phyloP scores from a whole-genome alignment of 2,888 invertebrate species.

The Willowsia nigromaculata region DNA sequence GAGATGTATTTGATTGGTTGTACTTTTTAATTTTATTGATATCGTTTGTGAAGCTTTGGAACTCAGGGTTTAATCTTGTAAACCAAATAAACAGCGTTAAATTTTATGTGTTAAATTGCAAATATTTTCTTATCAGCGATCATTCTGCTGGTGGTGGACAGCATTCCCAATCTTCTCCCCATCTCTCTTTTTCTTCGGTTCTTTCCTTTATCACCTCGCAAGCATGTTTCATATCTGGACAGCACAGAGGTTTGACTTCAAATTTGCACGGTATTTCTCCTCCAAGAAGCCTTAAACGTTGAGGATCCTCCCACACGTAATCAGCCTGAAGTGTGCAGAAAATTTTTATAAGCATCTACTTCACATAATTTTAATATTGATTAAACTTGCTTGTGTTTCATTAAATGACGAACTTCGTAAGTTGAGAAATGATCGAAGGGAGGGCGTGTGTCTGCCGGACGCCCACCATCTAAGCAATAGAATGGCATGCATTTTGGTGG shows the following conservation, averaged over 20 bases:
- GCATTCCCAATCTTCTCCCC: constrained; percentile 78
- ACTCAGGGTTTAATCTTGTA: background rate
- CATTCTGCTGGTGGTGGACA: constrained; percentile 71
- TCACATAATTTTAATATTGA: too few species aligned
- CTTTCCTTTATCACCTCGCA: constrained; percentile 71
- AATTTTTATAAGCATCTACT: too few species aligned
- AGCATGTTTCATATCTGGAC: constrained; percentile 65
- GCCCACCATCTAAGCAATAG: constrained; percentile 76
- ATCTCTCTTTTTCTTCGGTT: constrained; percentile 78
- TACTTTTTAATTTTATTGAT: background rate
- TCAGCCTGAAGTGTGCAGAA: constrained; percentile 69
- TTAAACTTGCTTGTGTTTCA: too few species aligned
- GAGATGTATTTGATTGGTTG: background rate
- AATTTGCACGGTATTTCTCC: constrained; percentile 76
- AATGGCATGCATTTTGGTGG: constrained; percentile 74
- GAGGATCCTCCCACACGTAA: constrained; percentile 72
- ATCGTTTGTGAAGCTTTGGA: background rate
- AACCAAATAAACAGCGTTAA: too few species aligned
- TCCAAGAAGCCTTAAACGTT: constrained; percentile 72
- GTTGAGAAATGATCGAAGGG: constrained; percentile 78
- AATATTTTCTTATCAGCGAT: too few species aligned
- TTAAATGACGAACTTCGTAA: constrained; percentile 71
- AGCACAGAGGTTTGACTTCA: constrained; percentile 75
- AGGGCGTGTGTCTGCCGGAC: constrained; percentile 77
- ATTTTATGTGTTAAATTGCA: too few species aligned